Conservation (phyloP, 1,140 invertebrate genomes). For the Nylanderia fulva region DNA sequence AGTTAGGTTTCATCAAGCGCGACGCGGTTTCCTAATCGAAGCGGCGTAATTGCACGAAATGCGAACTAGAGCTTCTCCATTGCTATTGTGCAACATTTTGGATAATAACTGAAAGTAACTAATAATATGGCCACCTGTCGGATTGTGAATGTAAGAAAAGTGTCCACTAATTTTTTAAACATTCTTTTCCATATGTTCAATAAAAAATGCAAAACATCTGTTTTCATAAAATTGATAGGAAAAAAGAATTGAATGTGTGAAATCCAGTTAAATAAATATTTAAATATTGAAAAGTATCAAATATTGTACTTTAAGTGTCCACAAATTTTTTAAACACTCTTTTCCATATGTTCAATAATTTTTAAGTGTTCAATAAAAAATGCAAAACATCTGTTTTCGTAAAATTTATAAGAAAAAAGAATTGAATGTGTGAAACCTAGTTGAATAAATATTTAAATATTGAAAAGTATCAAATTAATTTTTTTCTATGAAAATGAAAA, state of each 20-base stretch:
- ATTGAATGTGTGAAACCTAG: neutral
- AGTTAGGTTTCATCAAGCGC: constrained; percentile 64
- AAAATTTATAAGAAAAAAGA: neutral
- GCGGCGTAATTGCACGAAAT: constrained; percentile 16
- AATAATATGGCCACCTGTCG: neutral
- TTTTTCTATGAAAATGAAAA: neutral
- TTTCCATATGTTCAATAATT: neutral
- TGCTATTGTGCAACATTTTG: constrained; percentile 6
- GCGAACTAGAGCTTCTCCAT: neutral
- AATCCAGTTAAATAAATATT: neutral
- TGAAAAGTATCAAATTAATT: neutral
- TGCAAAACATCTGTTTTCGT: neutral
- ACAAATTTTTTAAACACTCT: neutral
- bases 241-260: neutral
- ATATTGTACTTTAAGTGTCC: neutral
- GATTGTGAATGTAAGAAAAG: neutral
- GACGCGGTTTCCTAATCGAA: constrained; percentile 63
- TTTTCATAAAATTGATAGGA: neutral
- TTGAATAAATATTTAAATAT: neutral
- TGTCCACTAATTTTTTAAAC: neutral
- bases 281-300: neutral
- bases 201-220: neutral
- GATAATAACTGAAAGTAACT: neutral
- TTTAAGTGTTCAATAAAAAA: no score
- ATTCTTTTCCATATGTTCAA: neutral